phyloP scores from a whole-genome alignment of 2,888 invertebrate genomes.

The Pseudolycoriella hygida region DNA sequence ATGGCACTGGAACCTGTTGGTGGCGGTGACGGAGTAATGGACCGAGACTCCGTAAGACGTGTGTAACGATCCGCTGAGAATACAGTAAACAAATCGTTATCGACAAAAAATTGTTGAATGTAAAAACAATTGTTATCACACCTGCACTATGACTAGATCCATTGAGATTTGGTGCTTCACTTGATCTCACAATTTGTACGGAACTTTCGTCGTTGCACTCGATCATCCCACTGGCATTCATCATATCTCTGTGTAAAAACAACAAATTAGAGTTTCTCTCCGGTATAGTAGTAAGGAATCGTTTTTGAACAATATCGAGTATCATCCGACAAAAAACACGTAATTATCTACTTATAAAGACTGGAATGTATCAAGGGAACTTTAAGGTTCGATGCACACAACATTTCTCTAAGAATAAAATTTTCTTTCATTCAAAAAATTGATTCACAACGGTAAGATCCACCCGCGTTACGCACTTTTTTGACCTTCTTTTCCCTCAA shows the following conservation, averaged over 20 bases:
- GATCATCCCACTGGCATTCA: constrained; percentile 51
- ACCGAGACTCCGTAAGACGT: constrained; percentile 57
- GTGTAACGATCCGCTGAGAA: constrained; percentile 38
- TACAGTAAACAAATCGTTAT: too few relatives aligned
- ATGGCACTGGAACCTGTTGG: constrained; percentile 27
- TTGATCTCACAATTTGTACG: background rate
- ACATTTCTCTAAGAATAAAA: too few relatives aligned
- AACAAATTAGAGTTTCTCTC: too few relatives aligned
- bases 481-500: background rate
- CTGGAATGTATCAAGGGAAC: too few relatives aligned
- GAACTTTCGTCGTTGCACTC: constrained; percentile 28
- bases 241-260: constrained; percentile 28
- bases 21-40: constrained; percentile 58
- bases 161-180: background rate
- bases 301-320: too few relatives aligned
- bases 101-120: constrained; percentile 11
- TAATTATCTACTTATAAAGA: too few relatives aligned
- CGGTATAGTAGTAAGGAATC: too few relatives aligned
- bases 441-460: too few relatives aligned
- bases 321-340: too few relatives aligned
- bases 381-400: too few relatives aligned
- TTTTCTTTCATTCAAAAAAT: background rate
- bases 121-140: background rate
- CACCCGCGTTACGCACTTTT: too few relatives aligned
- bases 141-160: background rate